Conservation (phyloP, 2,888 invertebrate species). For the Chymomyza procnemis region DNA sequence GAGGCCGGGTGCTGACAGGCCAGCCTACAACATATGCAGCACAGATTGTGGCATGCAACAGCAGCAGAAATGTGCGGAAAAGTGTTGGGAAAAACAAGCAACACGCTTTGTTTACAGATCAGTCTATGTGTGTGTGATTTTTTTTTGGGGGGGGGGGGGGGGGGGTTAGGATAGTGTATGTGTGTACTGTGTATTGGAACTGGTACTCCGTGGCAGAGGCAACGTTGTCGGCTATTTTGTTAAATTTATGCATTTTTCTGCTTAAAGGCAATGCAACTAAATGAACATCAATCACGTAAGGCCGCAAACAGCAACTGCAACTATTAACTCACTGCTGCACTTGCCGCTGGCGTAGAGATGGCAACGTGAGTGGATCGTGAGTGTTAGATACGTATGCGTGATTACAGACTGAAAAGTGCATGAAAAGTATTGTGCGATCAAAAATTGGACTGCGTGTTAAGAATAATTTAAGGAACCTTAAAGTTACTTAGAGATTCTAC, state of each 20-base stretch:
- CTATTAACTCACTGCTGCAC: slow-evolving; percentile 43
- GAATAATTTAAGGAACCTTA: too few relatives aligned
- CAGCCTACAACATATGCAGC: slow-evolving; percentile 56
- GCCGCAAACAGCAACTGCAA: slow-evolving; percentile 50
- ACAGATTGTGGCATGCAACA: slow-evolving; percentile 61
- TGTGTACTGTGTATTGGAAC: background rate
- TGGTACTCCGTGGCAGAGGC: background rate
- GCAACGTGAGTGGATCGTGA: background rate
- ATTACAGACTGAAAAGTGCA: too few relatives aligned
- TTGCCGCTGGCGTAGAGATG: slow-evolving; percentile 42
- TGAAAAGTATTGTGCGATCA: too few relatives aligned
- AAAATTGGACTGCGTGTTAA: too few relatives aligned
- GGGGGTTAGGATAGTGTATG: background rate
- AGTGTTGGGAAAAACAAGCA: background rate
- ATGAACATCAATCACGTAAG: slow-evolving; percentile 73
- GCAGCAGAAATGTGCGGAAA: background rate
- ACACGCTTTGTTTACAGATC: slow-evolving; percentile 59
- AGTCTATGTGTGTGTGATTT: slow-evolving; percentile 4
- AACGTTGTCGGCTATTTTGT: slow-evolving; percentile 51
- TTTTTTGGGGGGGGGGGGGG: background rate
- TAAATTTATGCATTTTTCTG: slow-evolving; percentile 75
- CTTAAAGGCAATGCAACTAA: slow-evolving; percentile 74
- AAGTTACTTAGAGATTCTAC: too few relatives aligned
- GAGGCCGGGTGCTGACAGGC: slow-evolving; percentile 47
- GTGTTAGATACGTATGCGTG: background rate